Base-by-base conservation (phyloP, 2,888 invertebrate genomes). In the Chalcosyrphus nemorum region DNA sequence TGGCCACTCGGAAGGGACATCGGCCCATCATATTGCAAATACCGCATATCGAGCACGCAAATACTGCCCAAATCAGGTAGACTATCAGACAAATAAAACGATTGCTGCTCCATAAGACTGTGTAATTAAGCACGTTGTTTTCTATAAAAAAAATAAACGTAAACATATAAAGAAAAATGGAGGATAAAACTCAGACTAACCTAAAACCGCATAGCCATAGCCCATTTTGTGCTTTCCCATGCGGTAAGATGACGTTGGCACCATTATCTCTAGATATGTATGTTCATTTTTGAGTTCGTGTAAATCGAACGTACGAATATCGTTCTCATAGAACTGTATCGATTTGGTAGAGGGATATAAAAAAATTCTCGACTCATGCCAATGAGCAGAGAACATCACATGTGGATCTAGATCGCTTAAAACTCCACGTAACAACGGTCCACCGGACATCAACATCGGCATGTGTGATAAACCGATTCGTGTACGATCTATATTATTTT, bases 211-310 rank as follows among this genome's bases (percentile, higher is more conserved):
- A 86, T 95, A 95, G 35, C 97, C 98, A 91, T 95, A 97, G 1
- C 98, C 99, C 91, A 98, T 96, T 86, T 95, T 93, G 2, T 91
- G 90, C 17, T 96, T 96, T 0, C 99, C 99, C 99, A 99, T 99
- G 88, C 99, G 94, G 90, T 99, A 99, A 0, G 98, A 98, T 89
- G 97, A 97, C 0, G 99, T 98, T 1, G 99, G 99, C 86, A 98
- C 96, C 91, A 95, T 94, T 57, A 99, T 94, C 92, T 99, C 98
- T 87, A 94, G 93, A 80, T 94, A 89, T 15, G 90, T 89, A 74
- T 91, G 90, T 13, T 90, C 89, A 72, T 89, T 87, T 52, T 91
- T 91, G 2, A 91, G 61, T 9, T 86, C 78, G 15, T 89, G 87
- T 29, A 91, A 81, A 87, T 91, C 89, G 32, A 89, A 91, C 59